phyloP scores from a whole-genome alignment of 2,113 vertebrate species.

The Okapia johnstoni region DNA sequence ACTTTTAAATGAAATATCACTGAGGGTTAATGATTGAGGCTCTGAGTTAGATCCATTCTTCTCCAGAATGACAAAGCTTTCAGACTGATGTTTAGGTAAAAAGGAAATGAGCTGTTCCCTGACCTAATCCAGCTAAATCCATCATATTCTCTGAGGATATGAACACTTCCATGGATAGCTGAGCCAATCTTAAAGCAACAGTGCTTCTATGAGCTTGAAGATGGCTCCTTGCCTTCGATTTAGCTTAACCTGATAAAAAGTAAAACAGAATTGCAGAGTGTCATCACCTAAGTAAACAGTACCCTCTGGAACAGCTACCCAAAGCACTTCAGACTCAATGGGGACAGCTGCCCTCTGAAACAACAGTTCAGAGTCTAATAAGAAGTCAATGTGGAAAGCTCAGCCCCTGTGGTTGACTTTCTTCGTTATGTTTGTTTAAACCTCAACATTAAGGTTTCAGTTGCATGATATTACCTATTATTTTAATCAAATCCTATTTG shows the following conservation, averaged over 20 bases:
- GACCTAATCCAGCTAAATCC: background rate
- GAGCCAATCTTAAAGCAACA: background rate
- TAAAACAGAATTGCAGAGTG: background rate
- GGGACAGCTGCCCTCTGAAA: background rate
- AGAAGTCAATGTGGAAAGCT: background rate
- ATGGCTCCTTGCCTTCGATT: background rate
- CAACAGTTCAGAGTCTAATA: background rate
- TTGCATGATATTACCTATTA: background rate
- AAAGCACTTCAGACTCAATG: background rate
- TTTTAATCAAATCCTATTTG: background rate
- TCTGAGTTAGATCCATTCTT: background rate
- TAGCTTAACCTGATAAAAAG: background rate
- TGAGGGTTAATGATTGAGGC: background rate
- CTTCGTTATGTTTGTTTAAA: background rate
- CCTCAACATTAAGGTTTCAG: background rate
- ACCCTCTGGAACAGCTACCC: background rate
- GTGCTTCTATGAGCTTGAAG: background rate
- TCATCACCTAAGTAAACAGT: background rate
- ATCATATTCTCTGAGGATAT: background rate
- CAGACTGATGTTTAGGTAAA: background rate
- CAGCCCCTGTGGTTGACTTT: background rate
- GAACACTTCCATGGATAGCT: background rate
- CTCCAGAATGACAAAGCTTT: background rate
- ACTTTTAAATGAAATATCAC: background rate
- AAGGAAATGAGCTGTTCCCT: background rate